Evolutionary conservation across 2,797 vertebrate species (phyloP), one percentile per base, ranked within the genome.

Genomic region (Serranus cabrilla): DNA sequence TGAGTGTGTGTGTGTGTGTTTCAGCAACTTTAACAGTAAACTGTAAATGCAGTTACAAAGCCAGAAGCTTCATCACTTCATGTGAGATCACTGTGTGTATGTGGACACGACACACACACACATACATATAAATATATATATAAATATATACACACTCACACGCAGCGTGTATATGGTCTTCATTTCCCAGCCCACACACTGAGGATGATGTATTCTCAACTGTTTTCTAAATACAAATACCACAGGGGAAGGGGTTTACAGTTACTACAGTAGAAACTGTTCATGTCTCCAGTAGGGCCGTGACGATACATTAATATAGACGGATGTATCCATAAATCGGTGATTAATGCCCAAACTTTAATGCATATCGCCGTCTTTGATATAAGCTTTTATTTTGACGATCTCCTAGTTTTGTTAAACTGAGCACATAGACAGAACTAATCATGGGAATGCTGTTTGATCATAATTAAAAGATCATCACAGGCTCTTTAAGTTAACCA

Each of bases 1-100:
- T 71, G 68, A 21, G 14, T 50, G 62, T 73, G 50, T 57, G 59
- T 47, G 46, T 45, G 55, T 16, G 60, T 37, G 42, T 57, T 71
- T 71, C 57, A 52, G 77, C 46, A 85, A 91, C 82, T 89, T 81
- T 52, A 55, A 17, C 47, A 50, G 34, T 50, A 39, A 66, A 81
- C 58, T 72, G 65, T 80, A 54, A 79, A 83, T 70, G 71, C 49
- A 63, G 64, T 51, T 58, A 78, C 55, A 64, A 42, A 34, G 34
- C 73, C 57, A 73, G 37, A 70, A 62, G 56, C 39, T 72, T 73
- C 47, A 45, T 83, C 69, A 46, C 58, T 47, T 42, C 58, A 64
- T 62, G 82, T 79, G 72, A 76, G 66, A 74, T 16, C 62, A 43
- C 18, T 10, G 47, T 11, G 46, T 43, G 47, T 39, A 52, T 4